Evolutionary conservation across 2,888 invertebrate species (phyloP).

Genomic region (Dynastes maya): DNA sequence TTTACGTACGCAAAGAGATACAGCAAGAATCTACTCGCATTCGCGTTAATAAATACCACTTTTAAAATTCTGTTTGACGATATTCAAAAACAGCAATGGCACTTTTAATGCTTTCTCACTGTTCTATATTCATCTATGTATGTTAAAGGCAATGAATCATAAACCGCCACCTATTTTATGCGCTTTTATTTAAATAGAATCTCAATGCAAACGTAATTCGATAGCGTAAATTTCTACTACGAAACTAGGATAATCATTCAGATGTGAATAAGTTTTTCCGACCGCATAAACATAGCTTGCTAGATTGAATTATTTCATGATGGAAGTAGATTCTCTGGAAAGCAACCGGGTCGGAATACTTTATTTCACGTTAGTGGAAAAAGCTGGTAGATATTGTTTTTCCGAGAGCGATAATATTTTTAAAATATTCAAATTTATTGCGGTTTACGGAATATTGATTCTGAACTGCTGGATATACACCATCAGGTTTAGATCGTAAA

Average conservation of each 20-base stretch:
- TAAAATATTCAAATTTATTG: constrained; percentile 1
- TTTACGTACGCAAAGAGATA: too few species aligned
- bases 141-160: too few species aligned
- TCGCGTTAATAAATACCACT: too few species aligned
- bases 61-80: too few species aligned
- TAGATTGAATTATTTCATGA: neutral
- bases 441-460: constrained; percentile 10
- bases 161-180: too few species aligned
- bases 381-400: neutral
- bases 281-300: constrained; percentile 2
- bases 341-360: constrained; percentile 2
- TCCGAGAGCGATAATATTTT: neutral
- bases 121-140: too few species aligned
- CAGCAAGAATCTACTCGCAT: too few species aligned
- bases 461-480: neutral
- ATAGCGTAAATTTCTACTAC: neutral
- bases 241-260: neutral
- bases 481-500: neutral
- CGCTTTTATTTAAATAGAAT: too few species aligned
- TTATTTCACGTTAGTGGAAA: neutral
- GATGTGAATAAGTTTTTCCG: neutral
- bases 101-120: too few species aligned
- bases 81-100: too few species aligned
- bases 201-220: neutral
- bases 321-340: neutral